A percentile compares a stretch with the other conserved stretches of the same genome.
Conservation (phyloP, 1,140 invertebrate species). For the Calliopsis andreniformis region DNA sequence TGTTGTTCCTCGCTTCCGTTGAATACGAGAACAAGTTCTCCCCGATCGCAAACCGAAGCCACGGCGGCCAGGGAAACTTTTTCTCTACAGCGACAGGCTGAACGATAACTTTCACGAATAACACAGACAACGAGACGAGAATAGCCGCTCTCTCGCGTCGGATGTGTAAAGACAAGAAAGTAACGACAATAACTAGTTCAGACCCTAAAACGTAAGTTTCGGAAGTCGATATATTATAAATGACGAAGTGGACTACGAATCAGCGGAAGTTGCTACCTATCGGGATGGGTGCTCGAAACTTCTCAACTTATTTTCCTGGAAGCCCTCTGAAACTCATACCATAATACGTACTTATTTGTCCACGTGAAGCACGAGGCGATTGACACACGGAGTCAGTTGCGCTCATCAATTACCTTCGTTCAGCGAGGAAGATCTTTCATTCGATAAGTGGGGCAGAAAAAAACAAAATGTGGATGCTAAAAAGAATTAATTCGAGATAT, state of each 20-base stretch:
- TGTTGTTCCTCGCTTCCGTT: no score
- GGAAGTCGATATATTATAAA: background rate
- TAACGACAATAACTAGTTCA: background rate
- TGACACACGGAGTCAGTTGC: background rate
- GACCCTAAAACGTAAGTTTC: conserved; percentile 12
- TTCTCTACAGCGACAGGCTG: no score
- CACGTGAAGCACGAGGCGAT: background rate
- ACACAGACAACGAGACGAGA: background rate
- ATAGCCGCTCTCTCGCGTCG: background rate
- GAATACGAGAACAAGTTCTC: no score
- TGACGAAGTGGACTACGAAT: background rate
- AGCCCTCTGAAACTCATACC: conserved; percentile 13
- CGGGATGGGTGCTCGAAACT: background rate
- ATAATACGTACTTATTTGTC: conserved; percentile 16
- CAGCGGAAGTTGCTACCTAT: background rate
- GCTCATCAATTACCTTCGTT: background rate
- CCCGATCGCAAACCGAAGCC: no score
- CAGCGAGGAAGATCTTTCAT: background rate
- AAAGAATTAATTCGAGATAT: no score
- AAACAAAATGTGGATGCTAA: no score
- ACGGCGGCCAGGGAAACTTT: no score
- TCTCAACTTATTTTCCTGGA: conserved; percentile 32
- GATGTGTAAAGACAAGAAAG: background rate
- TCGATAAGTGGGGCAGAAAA: no score
- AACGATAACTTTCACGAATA: background rate